A percentile compares a stretch with the other conserved stretches of the same genome.
phyloP scores from a whole-genome alignment of 2,888 invertebrate species.

The Thera obeliscata region DNA sequence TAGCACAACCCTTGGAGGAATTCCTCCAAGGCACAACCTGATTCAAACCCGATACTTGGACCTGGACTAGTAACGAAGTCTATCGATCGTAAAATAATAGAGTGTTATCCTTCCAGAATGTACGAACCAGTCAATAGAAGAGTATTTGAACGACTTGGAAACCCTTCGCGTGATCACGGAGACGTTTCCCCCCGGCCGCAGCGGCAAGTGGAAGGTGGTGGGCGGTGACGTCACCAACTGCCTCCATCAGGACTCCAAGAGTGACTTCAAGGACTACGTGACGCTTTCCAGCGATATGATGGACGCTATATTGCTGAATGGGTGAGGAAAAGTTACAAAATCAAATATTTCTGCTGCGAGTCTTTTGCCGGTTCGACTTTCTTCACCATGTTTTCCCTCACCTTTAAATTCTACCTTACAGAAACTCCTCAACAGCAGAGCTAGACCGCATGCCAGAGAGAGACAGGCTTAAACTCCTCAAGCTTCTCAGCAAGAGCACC shows the following conservation, averaged over 20 bases:
- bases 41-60: too few species aligned
- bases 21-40: too few species aligned
- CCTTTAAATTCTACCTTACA: constrained; percentile 40
- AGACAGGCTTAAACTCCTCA: constrained; percentile 60
- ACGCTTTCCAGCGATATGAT: constrained; percentile 84
- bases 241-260: constrained; percentile 76
- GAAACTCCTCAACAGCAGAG: constrained; percentile 70
- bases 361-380: too few species aligned
- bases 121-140: constrained; percentile 77
- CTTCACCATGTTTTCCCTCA: not conserved
- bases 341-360: too few species aligned
- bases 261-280: constrained; percentile 83
- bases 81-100: not conserved
- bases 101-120: constrained; percentile 71
- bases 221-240: constrained; percentile 86
- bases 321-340: constrained; percentile 76
- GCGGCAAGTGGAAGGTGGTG: constrained; percentile 83
- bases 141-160: constrained; percentile 86
- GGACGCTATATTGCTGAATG: constrained; percentile 89
- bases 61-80: too few species aligned
- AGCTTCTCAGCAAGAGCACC: constrained; percentile 55
- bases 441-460: constrained; percentile 64
- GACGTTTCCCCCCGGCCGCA: constrained; percentile 83
- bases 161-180: constrained; percentile 87
- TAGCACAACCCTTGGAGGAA: too few species aligned